Evolutionary conservation across 2,888 invertebrate species (phyloP).

Genomic region (Hartigia nigra): DNA sequence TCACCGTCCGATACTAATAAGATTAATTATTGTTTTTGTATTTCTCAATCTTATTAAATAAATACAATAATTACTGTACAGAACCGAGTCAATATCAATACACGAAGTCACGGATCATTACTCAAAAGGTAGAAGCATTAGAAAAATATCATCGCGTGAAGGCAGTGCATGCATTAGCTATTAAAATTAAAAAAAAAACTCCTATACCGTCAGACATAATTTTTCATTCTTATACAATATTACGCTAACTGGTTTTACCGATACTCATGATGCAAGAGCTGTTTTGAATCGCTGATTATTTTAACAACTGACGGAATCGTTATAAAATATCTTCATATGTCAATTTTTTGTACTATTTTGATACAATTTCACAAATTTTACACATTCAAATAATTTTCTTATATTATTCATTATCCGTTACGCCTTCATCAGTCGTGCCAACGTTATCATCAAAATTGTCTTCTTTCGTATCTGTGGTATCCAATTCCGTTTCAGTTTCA

Average conservation of each 20-base stretch:
- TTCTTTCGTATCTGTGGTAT: background rate
- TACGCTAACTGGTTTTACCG: background rate
- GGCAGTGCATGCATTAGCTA: background rate
- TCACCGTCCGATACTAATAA: background rate
- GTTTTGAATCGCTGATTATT: background rate
- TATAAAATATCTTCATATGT: background rate
- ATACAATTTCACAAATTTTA: background rate
- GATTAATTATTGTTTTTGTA: constrained; percentile 15
- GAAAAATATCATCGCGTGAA: background rate
- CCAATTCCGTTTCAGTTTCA: background rate
- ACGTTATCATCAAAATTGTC: background rate
- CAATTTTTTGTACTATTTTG: background rate
- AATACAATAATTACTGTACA: constrained; percentile 14
- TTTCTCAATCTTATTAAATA: constrained; percentile 37
- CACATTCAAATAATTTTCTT: background rate
- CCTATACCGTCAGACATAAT: background rate
- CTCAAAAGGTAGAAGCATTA: background rate
- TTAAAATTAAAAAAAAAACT: background rate
- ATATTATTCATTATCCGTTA: background rate
- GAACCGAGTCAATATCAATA: background rate
- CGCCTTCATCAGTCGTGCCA: background rate
- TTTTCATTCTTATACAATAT: background rate
- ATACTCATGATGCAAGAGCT: background rate
- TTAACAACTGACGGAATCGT: background rate
- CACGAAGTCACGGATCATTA: background rate